These are phyloP conservation scores for Drepanosiphum platanoidis DNA, from an alignment of 2,888 invertebrate genomes.

Conservation along the genomic window DNA sequence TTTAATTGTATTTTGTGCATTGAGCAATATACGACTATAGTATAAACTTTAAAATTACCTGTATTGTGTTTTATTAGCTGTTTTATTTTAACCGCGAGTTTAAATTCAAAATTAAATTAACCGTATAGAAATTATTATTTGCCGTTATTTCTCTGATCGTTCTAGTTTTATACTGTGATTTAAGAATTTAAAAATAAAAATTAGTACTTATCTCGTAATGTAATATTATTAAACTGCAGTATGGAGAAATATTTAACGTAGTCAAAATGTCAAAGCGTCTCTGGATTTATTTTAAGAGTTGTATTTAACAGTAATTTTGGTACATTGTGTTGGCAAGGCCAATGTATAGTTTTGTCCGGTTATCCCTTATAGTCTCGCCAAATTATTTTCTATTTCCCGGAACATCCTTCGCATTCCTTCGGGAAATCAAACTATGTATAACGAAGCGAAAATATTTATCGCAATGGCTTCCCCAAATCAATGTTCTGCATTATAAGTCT, in stretches of 20 bases:
- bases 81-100: not conserved
- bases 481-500: not conserved
- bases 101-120: not conserved
- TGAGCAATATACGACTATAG: not conserved
- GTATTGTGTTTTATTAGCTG: not conserved
- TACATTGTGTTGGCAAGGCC: not conserved
- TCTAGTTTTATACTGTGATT: not conserved
- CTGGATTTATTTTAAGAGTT: not conserved
- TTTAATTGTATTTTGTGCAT: not conserved
- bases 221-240: too few relatives aligned
- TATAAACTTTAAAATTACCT: not conserved
- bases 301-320: slow-evolving; percentile 11
- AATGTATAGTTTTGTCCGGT: too few relatives aligned
- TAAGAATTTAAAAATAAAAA: not conserved
- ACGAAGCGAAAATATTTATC: not conserved
- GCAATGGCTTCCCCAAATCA: not conserved
- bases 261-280: not conserved
- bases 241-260: not conserved
- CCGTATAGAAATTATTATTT: not conserved
- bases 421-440: not conserved
- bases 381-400: not conserved
- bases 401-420: not conserved
- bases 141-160: not conserved
- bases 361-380: not conserved
- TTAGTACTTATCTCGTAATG: too few relatives aligned